Evolutionary conservation across 2,888 invertebrate species (phyloP).

Genomic region (Bruchidius siliquastri): DNA sequence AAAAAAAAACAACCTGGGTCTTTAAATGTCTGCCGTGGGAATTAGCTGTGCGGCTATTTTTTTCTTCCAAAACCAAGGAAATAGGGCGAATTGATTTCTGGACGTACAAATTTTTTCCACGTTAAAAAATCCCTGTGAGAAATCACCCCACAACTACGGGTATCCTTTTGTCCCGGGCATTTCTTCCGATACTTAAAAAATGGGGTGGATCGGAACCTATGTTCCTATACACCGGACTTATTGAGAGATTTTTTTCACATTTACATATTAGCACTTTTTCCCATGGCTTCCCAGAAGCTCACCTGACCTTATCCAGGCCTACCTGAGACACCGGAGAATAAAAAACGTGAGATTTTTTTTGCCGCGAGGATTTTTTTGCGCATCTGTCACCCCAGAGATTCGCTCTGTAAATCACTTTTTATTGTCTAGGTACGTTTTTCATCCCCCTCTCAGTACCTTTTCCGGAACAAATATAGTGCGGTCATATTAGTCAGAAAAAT

Average conservation of each 20-base stretch:
- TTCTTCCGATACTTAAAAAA: neutral
- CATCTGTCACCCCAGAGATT: slow-evolving; percentile 24
- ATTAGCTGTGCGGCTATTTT: no score
- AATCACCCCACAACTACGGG: neutral
- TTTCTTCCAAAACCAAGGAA: neutral
- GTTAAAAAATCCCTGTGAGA: neutral
- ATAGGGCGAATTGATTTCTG: neutral
- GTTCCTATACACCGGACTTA: neutral
- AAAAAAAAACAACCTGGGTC: no score
- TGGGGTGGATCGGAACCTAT: neutral
- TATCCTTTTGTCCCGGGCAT: neutral
- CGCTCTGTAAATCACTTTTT: slow-evolving; percentile 25
- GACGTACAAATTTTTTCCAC: neutral
- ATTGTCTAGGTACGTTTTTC: slow-evolving; percentile 20
- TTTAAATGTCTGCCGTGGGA: no score
- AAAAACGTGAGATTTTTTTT: slow-evolving; percentile 27
- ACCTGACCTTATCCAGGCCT: slow-evolving; percentile 4
- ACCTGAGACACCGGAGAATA: slow-evolving; percentile 1
- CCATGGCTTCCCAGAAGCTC: slow-evolving; percentile 6
- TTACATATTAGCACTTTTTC: neutral
- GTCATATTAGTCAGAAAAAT: neutral
- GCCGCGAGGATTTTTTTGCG: slow-evolving; percentile 20
- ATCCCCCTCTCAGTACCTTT: slow-evolving; percentile 10
- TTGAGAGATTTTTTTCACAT: neutral
- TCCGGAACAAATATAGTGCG: neutral